Percentiles rank a stretch among this genome's conserved stretches.
Conservation (phyloP, 2,888 invertebrate genomes). For the Ryuthela nishihirai region DNA sequence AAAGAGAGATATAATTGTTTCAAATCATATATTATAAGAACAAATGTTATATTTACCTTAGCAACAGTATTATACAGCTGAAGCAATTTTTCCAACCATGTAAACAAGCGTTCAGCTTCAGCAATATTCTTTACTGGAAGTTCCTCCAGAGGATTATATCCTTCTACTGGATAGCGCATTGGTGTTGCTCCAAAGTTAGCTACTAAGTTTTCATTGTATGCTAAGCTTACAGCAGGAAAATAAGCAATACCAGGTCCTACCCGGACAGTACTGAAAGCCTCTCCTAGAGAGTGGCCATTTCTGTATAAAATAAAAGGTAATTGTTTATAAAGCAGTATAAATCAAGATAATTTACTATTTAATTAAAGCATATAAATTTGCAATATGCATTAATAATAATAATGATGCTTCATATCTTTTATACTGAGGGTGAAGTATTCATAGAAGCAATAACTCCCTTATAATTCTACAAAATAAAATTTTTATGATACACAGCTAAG, state of each 20-base stretch:
- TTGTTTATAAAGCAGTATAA: no score
- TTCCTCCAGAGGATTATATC: conserved; percentile 64
- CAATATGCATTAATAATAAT: no score
- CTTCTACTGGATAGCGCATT: conserved; percentile 63
- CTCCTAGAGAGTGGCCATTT: conserved; percentile 70
- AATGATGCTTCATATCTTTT: no score
- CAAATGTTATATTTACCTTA: conserved; percentile 13
- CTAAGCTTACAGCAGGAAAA: conserved; percentile 75
- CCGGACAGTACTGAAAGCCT: conserved; percentile 67
- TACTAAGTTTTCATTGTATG: conserved; percentile 68
- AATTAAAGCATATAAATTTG: background rate
- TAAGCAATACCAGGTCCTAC: conserved; percentile 70
- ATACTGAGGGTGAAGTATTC: no score
- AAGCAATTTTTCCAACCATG: conserved; percentile 54
- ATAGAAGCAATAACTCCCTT: no score
- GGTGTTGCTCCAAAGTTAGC: conserved; percentile 74
- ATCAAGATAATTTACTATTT: background rate
- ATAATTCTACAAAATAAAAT: no score
- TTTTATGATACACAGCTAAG: no score
- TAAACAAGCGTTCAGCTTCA: conserved; percentile 54
- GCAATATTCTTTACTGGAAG: conserved; percentile 46
- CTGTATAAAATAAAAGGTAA: no score
- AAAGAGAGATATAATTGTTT: background rate
- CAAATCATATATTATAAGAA: background rate
- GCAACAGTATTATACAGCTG: conserved; percentile 45